These are phyloP conservation scores for Drosophila nigrodunni DNA, from an alignment of 1,140 invertebrate species.

Conservation along the genomic window DNA sequence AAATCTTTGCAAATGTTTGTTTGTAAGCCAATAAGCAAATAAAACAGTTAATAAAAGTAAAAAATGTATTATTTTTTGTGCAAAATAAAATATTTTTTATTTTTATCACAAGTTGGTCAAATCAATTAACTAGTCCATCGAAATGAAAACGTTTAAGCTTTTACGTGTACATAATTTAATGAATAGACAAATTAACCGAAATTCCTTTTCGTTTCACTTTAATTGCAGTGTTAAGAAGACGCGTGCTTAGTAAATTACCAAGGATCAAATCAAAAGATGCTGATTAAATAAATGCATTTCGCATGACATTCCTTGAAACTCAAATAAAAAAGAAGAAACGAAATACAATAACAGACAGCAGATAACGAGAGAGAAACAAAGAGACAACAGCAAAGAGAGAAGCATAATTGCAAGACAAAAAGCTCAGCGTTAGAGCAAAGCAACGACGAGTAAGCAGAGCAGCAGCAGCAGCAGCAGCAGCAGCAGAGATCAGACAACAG, in stretches of 20 bases:
- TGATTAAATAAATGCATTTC: slow-evolving; percentile 77
- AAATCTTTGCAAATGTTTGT: too few relatives aligned
- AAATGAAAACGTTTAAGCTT: too few relatives aligned
- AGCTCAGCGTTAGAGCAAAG: slow-evolving; percentile 45
- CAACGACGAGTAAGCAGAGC: slow-evolving; percentile 34
- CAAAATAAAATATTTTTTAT: too few relatives aligned
- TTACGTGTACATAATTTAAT: too few relatives aligned
- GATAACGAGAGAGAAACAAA: not conserved
- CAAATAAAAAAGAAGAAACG: not conserved
- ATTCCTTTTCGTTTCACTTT: not conserved
- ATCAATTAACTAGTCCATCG: not conserved
- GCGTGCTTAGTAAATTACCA: slow-evolving; percentile 48
- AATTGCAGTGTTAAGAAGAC: slow-evolving; percentile 51
- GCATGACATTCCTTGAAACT: slow-evolving; percentile 67
- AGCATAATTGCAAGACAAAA: slow-evolving; percentile 16
- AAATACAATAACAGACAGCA: not conserved
- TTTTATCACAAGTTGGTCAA: not conserved
- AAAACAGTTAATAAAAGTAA: too few relatives aligned
- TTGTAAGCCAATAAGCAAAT: too few relatives aligned
- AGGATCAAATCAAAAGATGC: slow-evolving; percentile 64
- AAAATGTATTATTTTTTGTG: too few relatives aligned
- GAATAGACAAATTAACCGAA: not conserved
- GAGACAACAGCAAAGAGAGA: slow-evolving; percentile 10
- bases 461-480: not conserved
- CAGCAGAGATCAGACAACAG: not conserved